These are phyloP conservation scores for Drosophila pandora DNA, from an alignment of 1,140 invertebrate genomes.

Conservation along the genomic window DNA sequence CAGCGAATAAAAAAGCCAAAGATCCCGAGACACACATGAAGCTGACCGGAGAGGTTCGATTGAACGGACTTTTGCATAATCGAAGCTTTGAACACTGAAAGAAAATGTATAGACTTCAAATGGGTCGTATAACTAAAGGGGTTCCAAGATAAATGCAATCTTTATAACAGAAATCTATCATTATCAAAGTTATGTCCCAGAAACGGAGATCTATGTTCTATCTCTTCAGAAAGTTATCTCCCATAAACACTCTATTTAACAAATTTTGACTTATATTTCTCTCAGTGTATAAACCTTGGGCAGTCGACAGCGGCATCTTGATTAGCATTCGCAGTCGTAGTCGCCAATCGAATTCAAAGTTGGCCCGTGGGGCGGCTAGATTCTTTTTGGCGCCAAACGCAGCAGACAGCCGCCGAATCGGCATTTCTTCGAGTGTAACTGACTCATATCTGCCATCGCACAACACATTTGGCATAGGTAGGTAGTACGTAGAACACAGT, in stretches of 20 bases:
- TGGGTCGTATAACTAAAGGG: too few relatives aligned
- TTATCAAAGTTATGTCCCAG: too few relatives aligned
- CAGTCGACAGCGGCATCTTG: conserved; percentile 69
- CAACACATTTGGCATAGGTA: conserved; percentile 1
- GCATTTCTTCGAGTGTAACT: conserved; percentile 42
- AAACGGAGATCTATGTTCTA: too few relatives aligned
- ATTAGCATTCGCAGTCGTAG: conserved; percentile 59
- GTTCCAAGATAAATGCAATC: too few relatives aligned
- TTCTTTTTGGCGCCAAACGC: conserved; percentile 70
- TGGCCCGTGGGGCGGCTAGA: conserved; percentile 72
- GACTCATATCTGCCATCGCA: conserved; percentile 45
- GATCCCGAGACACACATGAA: conserved; percentile 67
- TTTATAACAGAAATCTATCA: too few relatives aligned
- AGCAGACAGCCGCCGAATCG: conserved; percentile 33
- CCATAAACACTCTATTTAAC: too few relatives aligned
- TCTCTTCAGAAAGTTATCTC: too few relatives aligned
- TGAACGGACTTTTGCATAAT: conserved; percentile 66
- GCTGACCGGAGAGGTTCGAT: conserved; percentile 39
- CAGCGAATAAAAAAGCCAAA: conserved; percentile 56
- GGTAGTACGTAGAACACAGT: conserved; percentile 5
- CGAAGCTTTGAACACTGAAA: conserved; percentile 32
- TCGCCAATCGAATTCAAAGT: conserved; percentile 30
- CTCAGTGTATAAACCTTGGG: conserved; percentile 20
- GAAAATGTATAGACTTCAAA: neutral
- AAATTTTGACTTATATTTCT: neutral